Conservation (phyloP, 2,113 vertebrate genomes). For the Nesoenas mayeri region DNA sequence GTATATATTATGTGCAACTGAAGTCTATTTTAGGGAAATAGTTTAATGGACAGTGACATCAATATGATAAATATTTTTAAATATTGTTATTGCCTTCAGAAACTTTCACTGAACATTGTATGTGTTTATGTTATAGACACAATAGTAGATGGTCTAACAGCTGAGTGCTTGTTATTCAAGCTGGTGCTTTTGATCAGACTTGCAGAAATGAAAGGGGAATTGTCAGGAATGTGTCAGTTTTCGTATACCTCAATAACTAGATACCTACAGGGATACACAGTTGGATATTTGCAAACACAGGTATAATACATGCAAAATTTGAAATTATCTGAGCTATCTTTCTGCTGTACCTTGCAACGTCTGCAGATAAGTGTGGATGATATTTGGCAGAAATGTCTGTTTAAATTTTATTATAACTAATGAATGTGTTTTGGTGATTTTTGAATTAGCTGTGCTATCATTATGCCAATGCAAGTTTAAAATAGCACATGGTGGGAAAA, state of each 20-base stretch:
- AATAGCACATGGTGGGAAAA: background rate
- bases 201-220: background rate
- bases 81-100: background rate
- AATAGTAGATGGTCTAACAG: background rate
- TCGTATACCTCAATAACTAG: background rate
- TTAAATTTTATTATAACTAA: background rate
- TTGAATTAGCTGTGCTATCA: background rate
- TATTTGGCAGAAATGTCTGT: background rate
- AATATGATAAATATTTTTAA: background rate
- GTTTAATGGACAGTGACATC: background rate
- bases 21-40: background rate
- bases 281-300: background rate
- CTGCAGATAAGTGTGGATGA: background rate
- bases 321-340: background rate
- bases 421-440: background rate
- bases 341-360: background rate
- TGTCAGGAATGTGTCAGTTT: background rate
- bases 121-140: background rate
- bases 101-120: background rate
- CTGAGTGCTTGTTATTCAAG: background rate
- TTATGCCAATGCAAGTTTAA: background rate
- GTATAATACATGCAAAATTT: background rate
- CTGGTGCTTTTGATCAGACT: background rate
- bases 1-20: background rate
- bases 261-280: background rate